These are phyloP conservation scores for Trileptium ribeirensis DNA, from an alignment of 2,888 invertebrate species.

Conservation along the genomic window DNA sequence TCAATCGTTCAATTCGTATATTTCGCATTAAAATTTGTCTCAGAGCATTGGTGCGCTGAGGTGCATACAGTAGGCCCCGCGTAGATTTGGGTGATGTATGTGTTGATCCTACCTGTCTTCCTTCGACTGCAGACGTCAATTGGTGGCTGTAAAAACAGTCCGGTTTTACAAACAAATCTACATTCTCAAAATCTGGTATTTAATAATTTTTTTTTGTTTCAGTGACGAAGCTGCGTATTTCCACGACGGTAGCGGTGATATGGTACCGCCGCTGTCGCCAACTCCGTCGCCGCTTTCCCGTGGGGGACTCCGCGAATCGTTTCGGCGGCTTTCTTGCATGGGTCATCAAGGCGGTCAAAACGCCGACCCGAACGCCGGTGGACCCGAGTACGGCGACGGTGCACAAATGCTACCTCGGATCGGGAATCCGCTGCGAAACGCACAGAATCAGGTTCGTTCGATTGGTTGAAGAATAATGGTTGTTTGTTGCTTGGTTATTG, in stretches of 20 bases:
- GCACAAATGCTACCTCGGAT: constrained; percentile 31
- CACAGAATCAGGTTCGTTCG: constrained; percentile 52
- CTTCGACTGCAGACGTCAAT: too few species aligned
- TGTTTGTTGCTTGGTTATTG: too few species aligned
- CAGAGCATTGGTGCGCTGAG: too few species aligned
- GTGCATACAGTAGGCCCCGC: too few species aligned
- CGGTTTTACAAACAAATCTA: too few species aligned
- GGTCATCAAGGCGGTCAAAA: background rate
- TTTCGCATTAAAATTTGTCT: too few species aligned
- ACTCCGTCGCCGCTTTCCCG: background rate
- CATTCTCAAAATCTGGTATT: too few species aligned
- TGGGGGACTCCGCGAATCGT: constrained; percentile 5
- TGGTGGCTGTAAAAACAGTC: too few species aligned
- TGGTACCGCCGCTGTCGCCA: background rate
- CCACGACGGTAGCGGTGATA: background rate
- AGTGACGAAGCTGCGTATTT: background rate
- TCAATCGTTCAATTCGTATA: too few species aligned
- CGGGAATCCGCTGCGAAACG: constrained; percentile 50
- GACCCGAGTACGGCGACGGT: background rate
- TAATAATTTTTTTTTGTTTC: background rate
- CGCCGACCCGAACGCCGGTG: background rate
- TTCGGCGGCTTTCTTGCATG: constrained; percentile 15
- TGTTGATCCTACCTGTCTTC: too few species aligned
- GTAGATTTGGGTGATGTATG: too few species aligned
- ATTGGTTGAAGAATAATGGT: too few species aligned